phyloP scores from a whole-genome alignment of 2,888 invertebrate genomes.

The Ptilodon capucinus region DNA sequence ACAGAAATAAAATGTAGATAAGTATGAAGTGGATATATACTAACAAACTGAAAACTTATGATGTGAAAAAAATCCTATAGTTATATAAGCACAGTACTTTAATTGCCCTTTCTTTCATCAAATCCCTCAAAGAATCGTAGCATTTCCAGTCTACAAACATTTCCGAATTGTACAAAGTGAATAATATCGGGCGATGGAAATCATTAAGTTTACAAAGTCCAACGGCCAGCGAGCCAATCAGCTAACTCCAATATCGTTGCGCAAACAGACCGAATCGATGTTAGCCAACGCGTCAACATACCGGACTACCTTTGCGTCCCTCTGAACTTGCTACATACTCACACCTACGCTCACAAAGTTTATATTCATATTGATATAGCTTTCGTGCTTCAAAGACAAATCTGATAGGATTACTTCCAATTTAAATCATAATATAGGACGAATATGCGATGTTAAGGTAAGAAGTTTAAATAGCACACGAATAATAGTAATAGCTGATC shows the following conservation, averaged over 20 bases:
- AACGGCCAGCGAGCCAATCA: conserved; percentile 64
- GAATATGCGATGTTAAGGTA: conserved; percentile 12
- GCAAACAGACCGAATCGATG: conserved; percentile 65
- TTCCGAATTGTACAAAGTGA: background rate
- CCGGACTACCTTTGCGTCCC: conserved; percentile 37
- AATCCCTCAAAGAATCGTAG: background rate
- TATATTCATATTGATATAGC: background rate
- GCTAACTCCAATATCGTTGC: conserved; percentile 69
- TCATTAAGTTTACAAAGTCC: conserved; percentile 50
- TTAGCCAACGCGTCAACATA: conserved; percentile 52
- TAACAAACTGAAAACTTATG: too few relatives aligned
- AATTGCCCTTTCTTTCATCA: background rate
- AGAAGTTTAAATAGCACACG: background rate
- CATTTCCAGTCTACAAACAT: background rate
- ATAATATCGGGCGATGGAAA: conserved; percentile 18
- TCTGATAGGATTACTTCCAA: background rate
- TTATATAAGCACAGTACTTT: too few relatives aligned
- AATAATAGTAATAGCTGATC: too few relatives aligned
- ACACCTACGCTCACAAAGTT: background rate
- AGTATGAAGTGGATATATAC: too few relatives aligned
- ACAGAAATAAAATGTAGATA: too few relatives aligned
- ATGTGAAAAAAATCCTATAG: too few relatives aligned
- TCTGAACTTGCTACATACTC: background rate
- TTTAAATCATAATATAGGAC: background rate
- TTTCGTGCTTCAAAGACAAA: background rate